phyloP scores from a whole-genome alignment of 2,888 invertebrate species.

The Alviniconcha strummeri region DNA sequence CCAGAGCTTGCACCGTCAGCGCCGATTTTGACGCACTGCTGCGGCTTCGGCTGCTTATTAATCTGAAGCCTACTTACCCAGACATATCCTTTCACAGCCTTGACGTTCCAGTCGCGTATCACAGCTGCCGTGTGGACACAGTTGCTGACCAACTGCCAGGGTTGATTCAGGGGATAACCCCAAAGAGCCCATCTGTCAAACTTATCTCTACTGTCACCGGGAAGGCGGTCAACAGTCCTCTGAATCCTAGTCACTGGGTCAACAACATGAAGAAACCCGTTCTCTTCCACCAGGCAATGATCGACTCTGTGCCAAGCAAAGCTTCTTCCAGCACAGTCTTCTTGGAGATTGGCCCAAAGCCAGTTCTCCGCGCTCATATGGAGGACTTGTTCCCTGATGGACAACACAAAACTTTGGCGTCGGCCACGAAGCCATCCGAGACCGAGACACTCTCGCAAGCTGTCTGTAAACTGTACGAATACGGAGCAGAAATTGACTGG shows the following conservation, averaged over 20 bases:
- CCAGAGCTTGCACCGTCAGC: constrained; percentile 45
- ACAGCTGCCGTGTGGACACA: constrained; percentile 51
- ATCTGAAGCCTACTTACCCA: constrained; percentile 5
- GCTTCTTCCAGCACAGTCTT: too few species aligned
- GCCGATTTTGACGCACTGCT: constrained; percentile 44
- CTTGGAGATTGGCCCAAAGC: too few species aligned
- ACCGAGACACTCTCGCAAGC: too few species aligned
- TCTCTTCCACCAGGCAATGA: constrained; percentile 47
- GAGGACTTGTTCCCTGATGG: too few species aligned
- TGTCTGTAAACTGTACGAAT: constrained; percentile 42
- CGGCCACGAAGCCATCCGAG: too few species aligned
- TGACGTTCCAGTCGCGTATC: constrained; percentile 55
- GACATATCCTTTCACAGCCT: constrained; percentile 41
- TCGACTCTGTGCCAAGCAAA: too few species aligned
- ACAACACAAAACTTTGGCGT: too few species aligned
- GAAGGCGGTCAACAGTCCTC: constrained; percentile 21
- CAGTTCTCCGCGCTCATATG: too few species aligned
- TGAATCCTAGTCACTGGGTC: constrained; percentile 54
- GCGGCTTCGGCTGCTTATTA: constrained; percentile 36
- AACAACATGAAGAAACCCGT: constrained; percentile 56
- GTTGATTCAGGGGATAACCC: too few species aligned
- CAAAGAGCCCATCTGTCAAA: constrained; percentile 30
- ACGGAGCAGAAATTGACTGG: constrained; percentile 42
- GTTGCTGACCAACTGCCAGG: too few species aligned
- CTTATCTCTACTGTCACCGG: constrained; percentile 57